Evolutionary conservation across 2,888 invertebrate species (phyloP).

Genomic region (Julus scandinavius): DNA sequence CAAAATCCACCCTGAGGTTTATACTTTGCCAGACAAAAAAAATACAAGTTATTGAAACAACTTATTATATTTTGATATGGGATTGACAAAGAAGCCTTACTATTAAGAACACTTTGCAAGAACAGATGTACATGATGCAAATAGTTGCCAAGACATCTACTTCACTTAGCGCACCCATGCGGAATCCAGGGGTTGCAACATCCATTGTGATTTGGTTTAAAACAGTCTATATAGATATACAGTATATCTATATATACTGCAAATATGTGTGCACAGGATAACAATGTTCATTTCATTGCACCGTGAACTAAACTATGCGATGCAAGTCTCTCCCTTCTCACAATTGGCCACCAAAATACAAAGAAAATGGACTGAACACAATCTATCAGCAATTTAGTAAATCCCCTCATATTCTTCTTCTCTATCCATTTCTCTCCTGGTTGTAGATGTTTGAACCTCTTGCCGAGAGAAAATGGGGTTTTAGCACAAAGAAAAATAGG

Average conservation of each 20-base stretch:
- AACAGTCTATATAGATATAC: not conserved
- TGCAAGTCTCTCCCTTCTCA: not conserved
- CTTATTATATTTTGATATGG: not conserved
- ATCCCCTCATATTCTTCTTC: constrained; percentile 23
- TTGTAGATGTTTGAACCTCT: not conserved
- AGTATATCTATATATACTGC: too few species aligned
- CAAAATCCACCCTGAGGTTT: not conserved
- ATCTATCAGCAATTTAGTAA: constrained; percentile 45
- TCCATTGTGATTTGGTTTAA: constrained; percentile 4
- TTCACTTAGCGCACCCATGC: constrained; percentile 34
- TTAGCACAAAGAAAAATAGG: not conserved
- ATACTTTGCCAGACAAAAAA: not conserved
- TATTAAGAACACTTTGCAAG: constrained; percentile 14
- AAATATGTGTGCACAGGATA: not conserved
- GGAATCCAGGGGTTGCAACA: not conserved
- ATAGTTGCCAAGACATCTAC: constrained; percentile 31
- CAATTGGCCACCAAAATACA: constrained; percentile 26
- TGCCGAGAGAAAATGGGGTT: constrained; percentile 12
- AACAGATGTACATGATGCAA: constrained; percentile 21
- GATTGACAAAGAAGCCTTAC: not conserved
- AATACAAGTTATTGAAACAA: constrained; percentile 15
- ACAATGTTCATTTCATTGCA: constrained; percentile 34
- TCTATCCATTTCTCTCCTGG: not conserved
- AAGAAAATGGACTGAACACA: constrained; percentile 43
- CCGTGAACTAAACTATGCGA: not conserved